Base-by-base conservation (phyloP, 2,797 vertebrate species). In the Zenarchopterus dispar region DNA sequence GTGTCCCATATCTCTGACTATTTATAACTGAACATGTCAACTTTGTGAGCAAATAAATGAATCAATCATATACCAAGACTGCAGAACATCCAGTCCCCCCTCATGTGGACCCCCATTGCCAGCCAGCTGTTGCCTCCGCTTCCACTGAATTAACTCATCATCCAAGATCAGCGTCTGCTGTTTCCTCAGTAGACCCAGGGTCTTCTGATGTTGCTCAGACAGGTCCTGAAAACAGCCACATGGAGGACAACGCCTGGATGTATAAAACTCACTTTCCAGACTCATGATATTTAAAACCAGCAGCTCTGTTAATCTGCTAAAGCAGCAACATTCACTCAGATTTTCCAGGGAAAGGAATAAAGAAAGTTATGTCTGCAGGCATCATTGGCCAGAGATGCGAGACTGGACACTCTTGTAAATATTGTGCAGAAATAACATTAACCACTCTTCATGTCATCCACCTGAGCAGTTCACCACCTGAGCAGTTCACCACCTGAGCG, bases 91-190 rank as follows among this genome's bases (percentile, higher is more conserved):
- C 81, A 98, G 91, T 22, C 95, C 93, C 41, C 96, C 96, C 78
- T 98, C 97, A 0, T 95, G 73, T 24, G 92, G 89, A 21, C 96
- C 97, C 0, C 97, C 96, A 0, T 97, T 98, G 21, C 97, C 96
- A 0, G 96, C 95, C 53, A 98, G 92, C 91, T 99, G 97, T 86
- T 99, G 97, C 60, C 96, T 90, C 64, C 97, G 93, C 88, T 98
- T 98, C 97, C 97, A 98, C 86, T 98, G 97, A 65, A 99, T 99
- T 85, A 99, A 92, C 66, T 99, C 96, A 0, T 98, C 97, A 0
- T 98, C 96, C 75, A 98, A 91, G 43, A 99, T 97, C 78, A 97
- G 91, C 0, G 96, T 96, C 88, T 99, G 97, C 80, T 98, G 96
- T 77, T 98, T 97, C 64, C 95, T 92, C 77, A 97, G 91, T 77